Conservation (phyloP, 2,888 invertebrate species). For the Caenorhabditis imperialis region DNA sequence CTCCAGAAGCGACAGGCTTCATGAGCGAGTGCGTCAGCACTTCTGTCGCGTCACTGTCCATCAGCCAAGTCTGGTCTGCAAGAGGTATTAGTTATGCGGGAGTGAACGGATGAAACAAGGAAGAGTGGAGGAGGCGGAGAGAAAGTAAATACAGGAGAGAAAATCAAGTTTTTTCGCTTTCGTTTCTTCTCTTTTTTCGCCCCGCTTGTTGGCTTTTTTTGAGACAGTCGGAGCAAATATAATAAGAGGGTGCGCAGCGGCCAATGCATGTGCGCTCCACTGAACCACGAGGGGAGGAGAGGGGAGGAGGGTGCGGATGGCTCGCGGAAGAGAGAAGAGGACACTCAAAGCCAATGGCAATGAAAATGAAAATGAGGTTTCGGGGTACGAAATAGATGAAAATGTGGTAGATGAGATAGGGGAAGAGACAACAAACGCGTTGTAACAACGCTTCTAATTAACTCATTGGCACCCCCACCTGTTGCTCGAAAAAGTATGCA, state of each 20-base stretch:
- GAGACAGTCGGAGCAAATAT: conserved; percentile 23
- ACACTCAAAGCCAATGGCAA: no score
- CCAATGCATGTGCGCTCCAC: conserved; percentile 24
- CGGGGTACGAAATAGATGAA: no score
- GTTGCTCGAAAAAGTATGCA: conserved; percentile 6
- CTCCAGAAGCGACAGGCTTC: conserved; percentile 3
- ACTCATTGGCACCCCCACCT: no score
- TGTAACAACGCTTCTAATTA: no score
- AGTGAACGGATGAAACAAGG: neutral
- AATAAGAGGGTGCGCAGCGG: conserved; percentile 7
- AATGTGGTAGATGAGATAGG: no score
- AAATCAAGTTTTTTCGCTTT: conserved; percentile 43
- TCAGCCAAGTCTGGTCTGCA: conserved; percentile 34
- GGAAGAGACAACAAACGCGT: no score
- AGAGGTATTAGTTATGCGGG: neutral
- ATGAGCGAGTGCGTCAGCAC: conserved; percentile 39
- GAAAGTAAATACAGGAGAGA: conserved; percentile 9
- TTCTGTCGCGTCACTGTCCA: conserved; percentile 39
- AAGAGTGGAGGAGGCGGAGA: neutral
- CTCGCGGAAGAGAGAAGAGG: neutral
- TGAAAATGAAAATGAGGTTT: no score
- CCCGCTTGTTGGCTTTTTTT: no score
- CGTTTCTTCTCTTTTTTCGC: no score
- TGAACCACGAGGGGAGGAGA: no score
- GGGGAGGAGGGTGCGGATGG: no score